Percentiles rank a stretch among this genome's conserved stretches.
phyloP scores from a whole-genome alignment of 2,113 vertebrate species.

The Sapayoa aenigma region DNA sequence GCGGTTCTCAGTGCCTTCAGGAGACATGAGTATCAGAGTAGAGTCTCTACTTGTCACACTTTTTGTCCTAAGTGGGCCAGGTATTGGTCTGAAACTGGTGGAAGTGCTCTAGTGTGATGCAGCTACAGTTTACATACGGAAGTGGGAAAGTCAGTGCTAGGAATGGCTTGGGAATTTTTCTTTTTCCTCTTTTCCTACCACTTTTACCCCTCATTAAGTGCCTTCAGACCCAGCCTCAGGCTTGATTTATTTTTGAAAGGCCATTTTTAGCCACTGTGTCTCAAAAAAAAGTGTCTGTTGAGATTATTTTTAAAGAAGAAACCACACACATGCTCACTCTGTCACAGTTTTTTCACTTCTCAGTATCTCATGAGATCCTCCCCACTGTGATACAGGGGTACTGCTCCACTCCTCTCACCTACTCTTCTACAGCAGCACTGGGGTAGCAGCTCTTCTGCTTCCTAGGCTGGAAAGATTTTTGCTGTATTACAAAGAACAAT shows the following conservation, averaged over 20 bases:
- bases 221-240: conserved; percentile 10
- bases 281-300: not conserved
- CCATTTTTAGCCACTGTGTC: not conserved
- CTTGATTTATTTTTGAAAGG: conserved; percentile 34
- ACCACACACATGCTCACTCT: not conserved
- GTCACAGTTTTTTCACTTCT: not conserved
- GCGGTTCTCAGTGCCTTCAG: not conserved
- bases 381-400: accelerated
- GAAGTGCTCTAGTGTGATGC: not conserved
- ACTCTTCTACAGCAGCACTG: not conserved
- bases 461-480: not conserved
- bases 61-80: not conserved
- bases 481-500: not conserved
- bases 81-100: not conserved
- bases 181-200: not conserved
- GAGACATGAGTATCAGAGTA: not conserved
- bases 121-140: not conserved
- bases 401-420: not conserved
- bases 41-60: not conserved
- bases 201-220: not conserved
- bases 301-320: conserved; percentile 30
- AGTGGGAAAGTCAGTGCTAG: not conserved
- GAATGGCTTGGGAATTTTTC: not conserved
- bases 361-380: not conserved
- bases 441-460: not conserved